Evolutionary conservation across 2,797 vertebrate genomes (phyloP).

Genomic region (Tragelaphus eurycerus): DNA sequence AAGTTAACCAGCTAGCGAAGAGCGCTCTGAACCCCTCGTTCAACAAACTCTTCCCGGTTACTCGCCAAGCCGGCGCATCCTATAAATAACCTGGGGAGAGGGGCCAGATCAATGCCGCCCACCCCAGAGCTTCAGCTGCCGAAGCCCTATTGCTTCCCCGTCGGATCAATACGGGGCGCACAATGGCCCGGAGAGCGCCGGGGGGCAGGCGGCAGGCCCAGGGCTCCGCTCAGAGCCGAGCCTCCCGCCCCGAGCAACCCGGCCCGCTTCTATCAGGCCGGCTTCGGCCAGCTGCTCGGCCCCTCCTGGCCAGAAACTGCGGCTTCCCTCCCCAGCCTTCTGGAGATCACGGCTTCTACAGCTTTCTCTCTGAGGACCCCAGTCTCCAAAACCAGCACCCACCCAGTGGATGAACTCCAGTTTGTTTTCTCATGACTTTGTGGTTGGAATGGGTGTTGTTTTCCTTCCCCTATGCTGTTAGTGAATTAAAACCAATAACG

Average conservation of each 20-base stretch:
- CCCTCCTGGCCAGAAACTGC: neutral
- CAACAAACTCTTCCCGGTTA: conserved; percentile 76
- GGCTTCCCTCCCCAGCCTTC: neutral
- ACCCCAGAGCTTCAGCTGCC: conserved; percentile 91
- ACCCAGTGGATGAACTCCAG: neutral
- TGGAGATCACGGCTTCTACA: neutral
- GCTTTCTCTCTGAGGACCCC: neutral
- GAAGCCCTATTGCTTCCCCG: conserved; percentile 89
- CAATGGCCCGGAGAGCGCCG: conserved; percentile 80
- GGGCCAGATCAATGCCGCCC: conserved; percentile 89
- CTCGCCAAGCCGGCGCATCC: conserved; percentile 72
- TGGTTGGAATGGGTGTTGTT: neutral
- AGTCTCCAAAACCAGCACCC: neutral
- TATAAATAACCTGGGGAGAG: conserved; percentile 83
- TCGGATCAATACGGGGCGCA: conserved; percentile 89
- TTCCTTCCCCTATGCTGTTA: neutral
- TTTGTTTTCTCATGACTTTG: neutral
- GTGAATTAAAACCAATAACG: neutral
- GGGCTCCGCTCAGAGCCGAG: conserved; percentile 72
- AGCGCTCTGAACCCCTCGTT: conserved; percentile 76
- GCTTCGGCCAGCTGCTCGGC: conserved; percentile 52
- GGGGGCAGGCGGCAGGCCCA: conserved; percentile 81
- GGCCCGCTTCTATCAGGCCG: conserved; percentile 76
- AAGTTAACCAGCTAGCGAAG: conserved; percentile 83
- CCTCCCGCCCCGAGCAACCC: conserved; percentile 76